These are phyloP conservation scores for Gallinago media DNA, from an alignment of 2,113 vertebrate genomes.

Conservation along the genomic window DNA sequence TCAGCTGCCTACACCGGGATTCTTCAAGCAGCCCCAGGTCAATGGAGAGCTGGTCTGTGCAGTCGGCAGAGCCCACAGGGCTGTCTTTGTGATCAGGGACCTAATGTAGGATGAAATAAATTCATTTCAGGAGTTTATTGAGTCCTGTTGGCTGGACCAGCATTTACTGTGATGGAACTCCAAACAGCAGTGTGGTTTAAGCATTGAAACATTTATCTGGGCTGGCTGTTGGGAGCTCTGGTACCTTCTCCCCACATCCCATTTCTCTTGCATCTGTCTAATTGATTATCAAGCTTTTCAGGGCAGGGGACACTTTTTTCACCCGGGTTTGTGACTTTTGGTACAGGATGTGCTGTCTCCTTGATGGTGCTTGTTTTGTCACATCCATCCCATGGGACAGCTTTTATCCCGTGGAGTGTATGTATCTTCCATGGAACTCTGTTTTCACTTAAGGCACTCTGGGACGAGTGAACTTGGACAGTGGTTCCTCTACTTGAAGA, in stretches of 20 bases:
- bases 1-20: fast-evolving
- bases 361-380: no score
- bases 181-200: fast-evolving
- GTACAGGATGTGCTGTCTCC: not conserved
- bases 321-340: not conserved
- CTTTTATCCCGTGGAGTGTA: fast-evolving
- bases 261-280: not conserved
- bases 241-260: not conserved
- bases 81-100: not conserved
- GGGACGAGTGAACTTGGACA: fast-evolving
- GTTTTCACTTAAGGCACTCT: not conserved
- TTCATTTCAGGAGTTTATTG: fast-evolving
- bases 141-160: not conserved
- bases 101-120: not conserved
- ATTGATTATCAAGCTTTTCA: not conserved
- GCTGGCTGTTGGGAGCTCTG: not conserved
- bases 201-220: not conserved
- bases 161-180: not conserved
- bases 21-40: not conserved
- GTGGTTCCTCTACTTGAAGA: not conserved
- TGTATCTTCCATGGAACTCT: fast-evolving
- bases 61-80: not conserved
- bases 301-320: not conserved
- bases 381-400: fast-evolving
- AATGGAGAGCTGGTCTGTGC: not conserved